Evolutionary conservation across 2,797 vertebrate species (phyloP), one percentile per base, ranked within the genome.

Genomic region (Propithecus deckenii): DNA sequence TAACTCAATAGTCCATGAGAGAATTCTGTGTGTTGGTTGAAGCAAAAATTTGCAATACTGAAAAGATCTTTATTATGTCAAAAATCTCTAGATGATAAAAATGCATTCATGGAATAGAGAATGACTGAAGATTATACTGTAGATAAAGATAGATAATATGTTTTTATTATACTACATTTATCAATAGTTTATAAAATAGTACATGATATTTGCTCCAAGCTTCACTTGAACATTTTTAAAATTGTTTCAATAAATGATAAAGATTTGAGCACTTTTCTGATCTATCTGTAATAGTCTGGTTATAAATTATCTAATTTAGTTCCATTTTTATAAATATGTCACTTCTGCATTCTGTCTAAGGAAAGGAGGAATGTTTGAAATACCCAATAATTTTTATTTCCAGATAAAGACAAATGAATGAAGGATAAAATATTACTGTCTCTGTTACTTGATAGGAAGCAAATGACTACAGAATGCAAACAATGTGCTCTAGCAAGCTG

Each of bases 361-460:
- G 8, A 1, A 17, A 10, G 13, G 7, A 65, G 4, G 22, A 94
- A 76, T 71, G 15, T 14, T 78, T 81, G 15, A 97, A 96, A 79
- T 38, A 30, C 4, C 6, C 41, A 50, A 28, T 76, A 55, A 48
- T 50, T 86, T 83, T 97, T 85, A 52, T 88, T 91, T 97, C 57
- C 46, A 83, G 43, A 85, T 46, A 92, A 88, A 95, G 35, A 92
- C 22, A 96, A 96, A 81, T 89, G 55, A 92, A 32, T 18, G 71
- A 91, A 91, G 22, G 67, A 35, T 41, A 76, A 94, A 88, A 80
- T 30, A 78, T 46, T 85, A 84, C 63, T 86, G 25, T 50, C 41
- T 76, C 83, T 93, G 52, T 93, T 91, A 87, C 18, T 55, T 86
- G 25, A 74, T 43, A 67, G 28, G 55, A 94, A 87, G 32, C 61